Evolutionary conservation across 2,888 invertebrate species (phyloP).

Genomic region (Cremastinae sp.): DNA sequence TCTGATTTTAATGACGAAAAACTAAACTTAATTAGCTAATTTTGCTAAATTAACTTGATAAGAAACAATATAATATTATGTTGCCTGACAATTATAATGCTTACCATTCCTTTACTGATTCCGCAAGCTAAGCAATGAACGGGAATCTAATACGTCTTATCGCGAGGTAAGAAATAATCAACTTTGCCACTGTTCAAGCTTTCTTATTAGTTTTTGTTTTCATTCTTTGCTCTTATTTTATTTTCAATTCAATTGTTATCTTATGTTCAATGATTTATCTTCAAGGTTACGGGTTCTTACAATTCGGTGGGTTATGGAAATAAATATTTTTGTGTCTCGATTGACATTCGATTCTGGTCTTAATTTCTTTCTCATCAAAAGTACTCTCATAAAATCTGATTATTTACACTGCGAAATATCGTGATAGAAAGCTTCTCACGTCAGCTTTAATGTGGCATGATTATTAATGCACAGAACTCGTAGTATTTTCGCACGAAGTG

Average conservation of each 20-base stretch:
- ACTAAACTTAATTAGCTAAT: no score
- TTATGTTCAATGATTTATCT: background rate
- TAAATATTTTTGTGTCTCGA: constrained; percentile 2
- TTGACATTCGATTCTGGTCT: constrained; percentile 7
- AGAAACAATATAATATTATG: constrained; percentile 43
- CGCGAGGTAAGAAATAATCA: constrained; percentile 70
- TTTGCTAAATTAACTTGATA: constrained; percentile 31
- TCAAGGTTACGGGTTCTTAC: background rate
- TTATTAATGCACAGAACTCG: constrained; percentile 7
- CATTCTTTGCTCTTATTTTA: constrained; percentile 62
- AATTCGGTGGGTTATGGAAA: background rate
- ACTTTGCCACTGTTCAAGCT: constrained; percentile 68
- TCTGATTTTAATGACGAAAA: constrained; percentile 11
- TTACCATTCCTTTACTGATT: constrained; percentile 66
- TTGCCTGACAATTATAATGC: constrained; percentile 63
- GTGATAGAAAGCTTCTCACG: constrained; percentile 10
- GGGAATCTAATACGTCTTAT: constrained; percentile 64
- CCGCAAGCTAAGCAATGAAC: constrained; percentile 71
- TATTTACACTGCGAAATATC: constrained; percentile 28
- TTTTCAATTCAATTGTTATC: constrained; percentile 11
- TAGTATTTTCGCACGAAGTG: constrained; percentile 37
- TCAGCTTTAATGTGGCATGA: constrained; percentile 37
- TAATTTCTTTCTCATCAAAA: constrained; percentile 11
- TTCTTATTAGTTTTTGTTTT: constrained; percentile 72
- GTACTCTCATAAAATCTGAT: constrained; percentile 27